phyloP scores from a whole-genome alignment of 2,797 vertebrate species.

The Micrastur ruficollis region DNA sequence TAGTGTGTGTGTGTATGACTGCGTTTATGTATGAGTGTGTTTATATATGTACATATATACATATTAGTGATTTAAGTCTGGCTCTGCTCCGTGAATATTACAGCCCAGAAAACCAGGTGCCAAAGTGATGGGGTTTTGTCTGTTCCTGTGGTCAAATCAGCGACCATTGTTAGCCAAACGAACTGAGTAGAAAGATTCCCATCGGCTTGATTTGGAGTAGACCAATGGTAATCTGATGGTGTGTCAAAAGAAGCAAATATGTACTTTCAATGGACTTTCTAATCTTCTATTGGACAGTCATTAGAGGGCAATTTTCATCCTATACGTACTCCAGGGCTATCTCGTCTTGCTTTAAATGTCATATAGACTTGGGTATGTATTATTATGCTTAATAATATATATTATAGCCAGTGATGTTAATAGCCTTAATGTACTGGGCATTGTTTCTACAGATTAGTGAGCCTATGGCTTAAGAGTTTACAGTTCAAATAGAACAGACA shows the following conservation, averaged over 20 bases:
- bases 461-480: neutral
- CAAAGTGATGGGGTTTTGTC: neutral
- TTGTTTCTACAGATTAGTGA: neutral
- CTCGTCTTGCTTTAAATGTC: slow-evolving; percentile 22
- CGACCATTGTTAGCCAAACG: neutral
- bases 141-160: neutral
- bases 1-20: neutral
- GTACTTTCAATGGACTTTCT: neutral
- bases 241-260: neutral
- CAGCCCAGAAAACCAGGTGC: neutral
- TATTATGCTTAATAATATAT: neutral
- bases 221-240: neutral
- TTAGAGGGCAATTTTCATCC: slow-evolving; percentile 8
- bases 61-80: neutral
- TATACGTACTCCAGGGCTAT: neutral
- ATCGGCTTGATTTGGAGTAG: neutral
- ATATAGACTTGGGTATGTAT: neutral
- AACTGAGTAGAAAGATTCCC: neutral
- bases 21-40: fast-evolving
- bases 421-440: neutral
- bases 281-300: neutral
- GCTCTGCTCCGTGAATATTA: neutral
- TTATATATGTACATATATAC: too few species aligned
- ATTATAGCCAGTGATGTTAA: neutral
- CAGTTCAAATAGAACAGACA: neutral